A percentile compares a stretch with the other conserved stretches of the same genome.
Evolutionary conservation across 2,797 vertebrate species (phyloP).

Genomic region (Melanogrammus aeglefinus): DNA sequence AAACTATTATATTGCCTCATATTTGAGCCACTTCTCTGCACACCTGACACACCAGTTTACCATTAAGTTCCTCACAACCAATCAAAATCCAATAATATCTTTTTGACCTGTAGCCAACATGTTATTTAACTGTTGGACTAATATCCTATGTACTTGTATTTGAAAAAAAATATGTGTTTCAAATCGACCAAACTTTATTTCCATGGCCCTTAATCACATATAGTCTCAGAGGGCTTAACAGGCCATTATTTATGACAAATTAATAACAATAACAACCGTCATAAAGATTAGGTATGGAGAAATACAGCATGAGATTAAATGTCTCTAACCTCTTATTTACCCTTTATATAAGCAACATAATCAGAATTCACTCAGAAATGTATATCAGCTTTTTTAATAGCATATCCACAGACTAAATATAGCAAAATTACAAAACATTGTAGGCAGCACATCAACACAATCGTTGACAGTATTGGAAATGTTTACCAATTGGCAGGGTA

Average conservation of each 20-base stretch:
- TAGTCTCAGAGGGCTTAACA: too few species aligned
- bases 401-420: constrained; percentile 33
- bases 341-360: constrained; percentile 1
- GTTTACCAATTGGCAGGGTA: constrained; percentile 9
- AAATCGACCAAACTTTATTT: too few species aligned
- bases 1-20: not conserved
- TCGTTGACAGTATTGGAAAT: constrained; percentile 23
- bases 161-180: constrained; percentile 49
- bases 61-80: not conserved
- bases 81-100: not conserved
- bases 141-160: not conserved
- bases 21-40: not conserved
- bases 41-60: not conserved
- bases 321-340: not conserved
- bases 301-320: constrained; percentile 15
- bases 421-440: constrained; percentile 47
- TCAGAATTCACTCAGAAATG: constrained; percentile 33
- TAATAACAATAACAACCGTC: constrained; percentile 51
- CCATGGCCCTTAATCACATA: too few species aligned
- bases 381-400: constrained; percentile 31
- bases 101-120: not conserved
- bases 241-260: constrained; percentile 40
- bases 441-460: constrained; percentile 39
- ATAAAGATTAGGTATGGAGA: constrained; percentile 36
- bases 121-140: not conserved